phyloP scores from a whole-genome alignment of 2,797 vertebrate species.

The Clamator glandarius region DNA sequence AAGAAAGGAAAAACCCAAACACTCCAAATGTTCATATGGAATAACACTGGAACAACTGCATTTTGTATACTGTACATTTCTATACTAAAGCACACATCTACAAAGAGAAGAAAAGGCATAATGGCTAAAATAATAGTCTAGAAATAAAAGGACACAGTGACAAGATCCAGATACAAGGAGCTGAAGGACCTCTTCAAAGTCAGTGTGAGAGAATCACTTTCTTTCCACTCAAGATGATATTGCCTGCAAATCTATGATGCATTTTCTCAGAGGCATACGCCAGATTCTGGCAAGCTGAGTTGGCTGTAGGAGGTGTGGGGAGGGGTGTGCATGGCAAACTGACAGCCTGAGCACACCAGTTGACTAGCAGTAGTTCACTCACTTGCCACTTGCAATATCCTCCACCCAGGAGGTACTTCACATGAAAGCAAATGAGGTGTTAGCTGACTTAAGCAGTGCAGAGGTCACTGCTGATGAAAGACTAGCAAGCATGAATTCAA shows the following conservation, averaged over 20 bases:
- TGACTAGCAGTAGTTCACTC: background rate
- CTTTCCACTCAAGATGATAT: background rate
- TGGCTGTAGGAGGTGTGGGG: background rate
- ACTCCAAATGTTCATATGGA: background rate
- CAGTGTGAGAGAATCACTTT: background rate
- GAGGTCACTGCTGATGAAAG: slow-evolving; percentile 61
- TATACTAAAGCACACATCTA: background rate
- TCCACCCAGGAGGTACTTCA: slow-evolving; percentile 20
- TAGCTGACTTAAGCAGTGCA: slow-evolving; percentile 48
- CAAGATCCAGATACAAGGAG: background rate
- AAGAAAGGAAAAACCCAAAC: background rate
- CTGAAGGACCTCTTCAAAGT: background rate
- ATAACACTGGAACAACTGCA: background rate
- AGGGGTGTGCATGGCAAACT: background rate
- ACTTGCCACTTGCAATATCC: slow-evolving; percentile 8
- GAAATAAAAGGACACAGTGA: background rate
- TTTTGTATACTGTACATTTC: background rate
- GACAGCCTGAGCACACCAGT: background rate
- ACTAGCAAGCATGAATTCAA: slow-evolving; percentile 26
- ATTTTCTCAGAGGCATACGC: background rate
- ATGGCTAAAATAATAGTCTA: background rate
- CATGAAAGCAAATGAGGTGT: slow-evolving; percentile 64
- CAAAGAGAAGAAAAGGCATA: background rate
- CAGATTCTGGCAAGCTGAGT: background rate
- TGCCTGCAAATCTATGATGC: accelerated